Evolutionary conservation across 1,140 invertebrate genomes (phyloP).

Genomic region (Drosophila chauvacae): DNA sequence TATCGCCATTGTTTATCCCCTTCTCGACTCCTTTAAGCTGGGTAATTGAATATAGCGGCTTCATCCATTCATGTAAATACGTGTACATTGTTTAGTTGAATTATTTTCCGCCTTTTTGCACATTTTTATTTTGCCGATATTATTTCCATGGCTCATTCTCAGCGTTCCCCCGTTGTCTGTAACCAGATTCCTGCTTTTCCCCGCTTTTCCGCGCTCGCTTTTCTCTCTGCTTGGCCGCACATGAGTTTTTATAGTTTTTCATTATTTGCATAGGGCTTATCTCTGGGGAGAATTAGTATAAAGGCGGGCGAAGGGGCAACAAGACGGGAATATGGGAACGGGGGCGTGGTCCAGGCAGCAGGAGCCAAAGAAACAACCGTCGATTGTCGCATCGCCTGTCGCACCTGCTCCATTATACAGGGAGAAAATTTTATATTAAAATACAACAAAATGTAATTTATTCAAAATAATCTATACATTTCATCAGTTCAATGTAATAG

Average conservation of each 20-base stretch:
- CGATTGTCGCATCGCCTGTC: slow-evolving; percentile 66
- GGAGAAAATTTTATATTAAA: background rate
- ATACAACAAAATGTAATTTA: background rate
- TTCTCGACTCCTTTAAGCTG: slow-evolving; percentile 8
- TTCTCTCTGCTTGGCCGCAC: slow-evolving; percentile 54
- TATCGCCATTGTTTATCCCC: slow-evolving; percentile 17
- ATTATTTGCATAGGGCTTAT: slow-evolving; percentile 81
- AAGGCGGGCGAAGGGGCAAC: slow-evolving; percentile 5
- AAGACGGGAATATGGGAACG: slow-evolving; percentile 7
- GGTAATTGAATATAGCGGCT: slow-evolving; percentile 76
- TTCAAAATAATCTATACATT: too few species aligned
- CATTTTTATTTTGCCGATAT: slow-evolving; percentile 80
- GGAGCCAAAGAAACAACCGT: slow-evolving; percentile 55
- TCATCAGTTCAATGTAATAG: accelerated
- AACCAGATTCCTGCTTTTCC: slow-evolving; percentile 31
- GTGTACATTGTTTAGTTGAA: slow-evolving; percentile 82
- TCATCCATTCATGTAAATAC: slow-evolving; percentile 82
- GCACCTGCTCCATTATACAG: slow-evolving; percentile 53
- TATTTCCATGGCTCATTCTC: slow-evolving; percentile 57
- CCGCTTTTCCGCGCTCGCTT: background rate
- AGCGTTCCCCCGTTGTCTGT: slow-evolving; percentile 22
- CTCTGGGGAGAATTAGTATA: slow-evolving; percentile 71
- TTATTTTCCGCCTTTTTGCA: slow-evolving; percentile 80
- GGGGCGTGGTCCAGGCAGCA: slow-evolving; percentile 19
- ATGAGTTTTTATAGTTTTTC: slow-evolving; percentile 83